A percentile compares a stretch with the other conserved stretches of the same genome.
phyloP scores from a whole-genome alignment of 2,888 invertebrate species.

The Cremastinae sp. region DNA sequence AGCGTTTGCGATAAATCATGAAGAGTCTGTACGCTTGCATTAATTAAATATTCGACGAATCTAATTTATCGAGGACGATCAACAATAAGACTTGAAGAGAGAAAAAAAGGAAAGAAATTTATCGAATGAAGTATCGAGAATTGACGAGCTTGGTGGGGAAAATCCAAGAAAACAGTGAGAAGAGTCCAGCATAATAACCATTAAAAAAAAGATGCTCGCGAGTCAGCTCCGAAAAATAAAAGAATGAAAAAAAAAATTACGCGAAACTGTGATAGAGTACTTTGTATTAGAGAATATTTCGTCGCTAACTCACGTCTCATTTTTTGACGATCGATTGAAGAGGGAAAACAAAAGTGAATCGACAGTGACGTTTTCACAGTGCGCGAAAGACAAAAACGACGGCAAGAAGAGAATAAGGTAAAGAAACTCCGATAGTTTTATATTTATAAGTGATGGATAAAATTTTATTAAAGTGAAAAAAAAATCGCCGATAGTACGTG shows the following conservation, averaged over 20 bases:
- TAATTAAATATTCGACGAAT: too few relatives aligned
- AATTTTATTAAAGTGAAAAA: conserved; percentile 20
- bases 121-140: neutral
- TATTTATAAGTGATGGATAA: conserved; percentile 34
- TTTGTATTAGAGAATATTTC: conserved; percentile 63
- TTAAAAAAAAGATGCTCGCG: conserved; percentile 37
- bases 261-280: conserved; percentile 78
- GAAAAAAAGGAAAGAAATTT: neutral
- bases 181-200: neutral
- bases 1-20: too few relatives aligned
- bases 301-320: conserved; percentile 48
- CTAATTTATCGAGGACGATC: conserved; percentile 12
- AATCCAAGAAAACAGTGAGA: conserved; percentile 18
- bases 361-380: conserved; percentile 48
- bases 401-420: neutral
- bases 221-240: conserved; percentile 40
- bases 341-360: neutral
- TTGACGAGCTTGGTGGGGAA: neutral
- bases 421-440: conserved; percentile 13
- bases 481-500: conserved; percentile 31
- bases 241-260: conserved; percentile 37
- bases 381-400: conserved; percentile 30
- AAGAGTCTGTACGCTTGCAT: too few relatives aligned
- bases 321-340: conserved; percentile 28
- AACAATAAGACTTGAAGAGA: conserved; percentile 1